Percentiles rank a stretch among this genome's conserved stretches.
phyloP scores from a whole-genome alignment of 2,888 invertebrate genomes.

The Drosophila buzzatii region DNA sequence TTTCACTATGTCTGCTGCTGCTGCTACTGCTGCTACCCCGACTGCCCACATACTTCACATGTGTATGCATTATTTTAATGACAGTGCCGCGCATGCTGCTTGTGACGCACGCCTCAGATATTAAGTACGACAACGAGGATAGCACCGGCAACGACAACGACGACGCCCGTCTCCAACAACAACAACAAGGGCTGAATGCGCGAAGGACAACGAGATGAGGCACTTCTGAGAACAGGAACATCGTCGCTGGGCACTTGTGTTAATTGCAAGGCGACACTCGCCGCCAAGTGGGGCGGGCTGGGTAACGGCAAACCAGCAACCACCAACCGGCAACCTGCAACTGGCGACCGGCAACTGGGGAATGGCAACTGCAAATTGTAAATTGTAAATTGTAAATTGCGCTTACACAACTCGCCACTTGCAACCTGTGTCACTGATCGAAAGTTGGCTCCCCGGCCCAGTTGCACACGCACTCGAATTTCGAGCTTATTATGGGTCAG shows the following conservation, averaged over 20 bases:
- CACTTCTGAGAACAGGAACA: slow-evolving; percentile 42
- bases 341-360: slow-evolving; percentile 37
- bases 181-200: slow-evolving; percentile 45
- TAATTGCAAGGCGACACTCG: slow-evolving; percentile 81
- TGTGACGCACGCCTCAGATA: slow-evolving; percentile 76
- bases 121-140: slow-evolving; percentile 61
- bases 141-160: slow-evolving; percentile 31
- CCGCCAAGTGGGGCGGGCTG: slow-evolving; percentile 66
- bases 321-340: slow-evolving; percentile 11
- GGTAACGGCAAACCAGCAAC: slow-evolving; percentile 42
- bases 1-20: not conserved
- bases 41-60: slow-evolving; percentile 77
- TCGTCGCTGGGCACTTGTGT: slow-evolving; percentile 80
- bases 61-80: slow-evolving; percentile 83
- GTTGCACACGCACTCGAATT: slow-evolving; percentile 19
- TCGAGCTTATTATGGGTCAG: slow-evolving; percentile 55
- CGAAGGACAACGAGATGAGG: slow-evolving; percentile 68
- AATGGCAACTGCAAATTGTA: slow-evolving; percentile 46
- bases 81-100: slow-evolving; percentile 70
- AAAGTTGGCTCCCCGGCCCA: slow-evolving; percentile 42
- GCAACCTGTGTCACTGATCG: slow-evolving; percentile 59
- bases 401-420: slow-evolving; percentile 26
- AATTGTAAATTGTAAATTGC: slow-evolving; percentile 56
- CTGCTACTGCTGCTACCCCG: slow-evolving; percentile 40
- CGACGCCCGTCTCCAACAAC: slow-evolving; percentile 18